Evolutionary conservation across 2,113 vertebrate species (phyloP).

Genomic region (Cyprinodon variegatus): DNA sequence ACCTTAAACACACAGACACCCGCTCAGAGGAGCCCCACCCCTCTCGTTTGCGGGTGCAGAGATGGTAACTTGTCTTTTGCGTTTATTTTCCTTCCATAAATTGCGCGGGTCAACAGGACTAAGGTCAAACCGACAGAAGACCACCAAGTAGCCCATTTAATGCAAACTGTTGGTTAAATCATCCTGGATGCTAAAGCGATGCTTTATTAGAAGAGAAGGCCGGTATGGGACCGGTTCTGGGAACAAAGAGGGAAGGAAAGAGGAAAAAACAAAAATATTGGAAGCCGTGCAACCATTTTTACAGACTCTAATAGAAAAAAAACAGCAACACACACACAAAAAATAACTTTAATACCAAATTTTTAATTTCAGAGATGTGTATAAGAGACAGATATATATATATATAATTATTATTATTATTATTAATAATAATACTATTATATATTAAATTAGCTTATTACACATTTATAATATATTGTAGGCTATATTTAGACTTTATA

Average conservation of each 20-base stretch:
- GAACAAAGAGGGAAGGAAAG: no score
- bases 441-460: no score
- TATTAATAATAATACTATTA: no score
- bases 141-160: neutral
- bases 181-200: neutral
- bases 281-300: neutral
- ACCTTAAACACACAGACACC: constrained; percentile 24
- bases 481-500: no score
- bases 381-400: no score
- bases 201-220: neutral
- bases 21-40: constrained; percentile 47
- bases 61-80: constrained; percentile 75
- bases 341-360: neutral
- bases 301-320: neutral
- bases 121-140: constrained; percentile 36
- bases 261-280: neutral
- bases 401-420: no score
- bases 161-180: neutral
- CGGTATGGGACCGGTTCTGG: no score
- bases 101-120: constrained; percentile 56
- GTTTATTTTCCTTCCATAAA: constrained; percentile 83
- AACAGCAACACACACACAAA: neutral
- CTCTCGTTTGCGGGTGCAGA: constrained; percentile 39
- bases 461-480: no score
- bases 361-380: neutral